phyloP scores from a whole-genome alignment of 2,797 vertebrate genomes.

The Meriones psammophilus region DNA sequence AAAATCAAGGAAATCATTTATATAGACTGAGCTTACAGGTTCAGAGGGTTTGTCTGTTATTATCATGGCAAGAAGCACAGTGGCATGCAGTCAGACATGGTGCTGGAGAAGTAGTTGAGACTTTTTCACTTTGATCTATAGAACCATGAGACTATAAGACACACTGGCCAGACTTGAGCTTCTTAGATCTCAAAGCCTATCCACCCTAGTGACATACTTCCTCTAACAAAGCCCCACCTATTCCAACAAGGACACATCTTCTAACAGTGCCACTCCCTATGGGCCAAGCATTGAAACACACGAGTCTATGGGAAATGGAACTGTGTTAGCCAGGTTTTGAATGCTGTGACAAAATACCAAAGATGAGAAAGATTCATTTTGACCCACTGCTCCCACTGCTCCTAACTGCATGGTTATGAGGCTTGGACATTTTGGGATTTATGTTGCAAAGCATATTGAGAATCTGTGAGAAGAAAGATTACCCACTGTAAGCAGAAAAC shows the following conservation, averaged over 20 bases:
- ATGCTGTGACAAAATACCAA: neutral
- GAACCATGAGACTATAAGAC: neutral
- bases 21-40: neutral
- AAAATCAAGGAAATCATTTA: neutral
- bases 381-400: neutral
- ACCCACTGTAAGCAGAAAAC: neutral
- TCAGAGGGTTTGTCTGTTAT: neutral
- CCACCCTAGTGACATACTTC: no score
- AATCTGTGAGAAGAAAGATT: neutral
- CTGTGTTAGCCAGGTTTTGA: neutral
- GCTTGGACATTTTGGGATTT: neutral
- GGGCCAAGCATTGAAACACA: no score
- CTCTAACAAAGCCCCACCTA: neutral
- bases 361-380: neutral
- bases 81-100: neutral
- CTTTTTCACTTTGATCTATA: neutral
- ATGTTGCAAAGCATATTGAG: no score
- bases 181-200: neutral
- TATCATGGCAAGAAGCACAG: neutral
- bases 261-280: neutral
- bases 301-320: neutral
- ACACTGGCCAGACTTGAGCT: neutral
- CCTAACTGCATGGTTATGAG: neutral
- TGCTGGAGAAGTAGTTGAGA: neutral
- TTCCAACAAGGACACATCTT: neutral